phyloP scores from a whole-genome alignment of 1,140 invertebrate species.

The Phthorimaea operculella region DNA sequence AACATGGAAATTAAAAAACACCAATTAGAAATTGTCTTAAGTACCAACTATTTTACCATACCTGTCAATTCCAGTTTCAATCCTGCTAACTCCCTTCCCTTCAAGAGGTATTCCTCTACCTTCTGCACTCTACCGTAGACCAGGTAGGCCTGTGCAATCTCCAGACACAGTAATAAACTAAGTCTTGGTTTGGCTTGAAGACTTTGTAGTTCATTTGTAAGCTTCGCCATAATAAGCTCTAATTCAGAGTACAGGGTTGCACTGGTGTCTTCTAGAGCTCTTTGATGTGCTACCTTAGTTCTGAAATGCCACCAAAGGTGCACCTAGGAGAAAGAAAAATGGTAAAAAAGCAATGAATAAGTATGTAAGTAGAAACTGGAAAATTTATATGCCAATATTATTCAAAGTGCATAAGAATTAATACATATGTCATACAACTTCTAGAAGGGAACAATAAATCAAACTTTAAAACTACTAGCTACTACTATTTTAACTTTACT shows the following conservation, averaged over 20 bases:
- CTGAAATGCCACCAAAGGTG: conserved; percentile 81
- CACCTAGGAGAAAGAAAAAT: conserved; percentile 44
- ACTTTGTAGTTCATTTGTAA: conserved; percentile 56
- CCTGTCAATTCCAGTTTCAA: conserved; percentile 76
- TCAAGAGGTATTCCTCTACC: conserved; percentile 74
- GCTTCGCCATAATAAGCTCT: conserved; percentile 68
- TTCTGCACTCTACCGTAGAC: conserved; percentile 78
- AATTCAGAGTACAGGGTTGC: conserved; percentile 72
- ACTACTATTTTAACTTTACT: too few species aligned
- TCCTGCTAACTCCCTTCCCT: conserved; percentile 71
- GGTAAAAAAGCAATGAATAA: background rate
- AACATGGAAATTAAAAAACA: too few species aligned
- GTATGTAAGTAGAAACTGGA: background rate
- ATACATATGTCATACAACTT: too few species aligned
- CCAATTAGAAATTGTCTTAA: too few species aligned
- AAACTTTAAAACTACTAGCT: too few species aligned
- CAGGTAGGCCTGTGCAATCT: conserved; percentile 79
- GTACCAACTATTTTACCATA: conserved; percentile 19
- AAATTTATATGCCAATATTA: background rate
- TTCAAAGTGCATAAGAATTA: too few species aligned
- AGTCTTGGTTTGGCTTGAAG: conserved; percentile 59
- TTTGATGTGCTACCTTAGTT: conserved; percentile 78
- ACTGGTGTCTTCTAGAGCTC: conserved; percentile 78
- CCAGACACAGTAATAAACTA: conserved; percentile 76
- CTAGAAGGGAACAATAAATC: too few species aligned